Conservation (phyloP, 2,888 invertebrate species). For the Hecatera dysodea region DNA sequence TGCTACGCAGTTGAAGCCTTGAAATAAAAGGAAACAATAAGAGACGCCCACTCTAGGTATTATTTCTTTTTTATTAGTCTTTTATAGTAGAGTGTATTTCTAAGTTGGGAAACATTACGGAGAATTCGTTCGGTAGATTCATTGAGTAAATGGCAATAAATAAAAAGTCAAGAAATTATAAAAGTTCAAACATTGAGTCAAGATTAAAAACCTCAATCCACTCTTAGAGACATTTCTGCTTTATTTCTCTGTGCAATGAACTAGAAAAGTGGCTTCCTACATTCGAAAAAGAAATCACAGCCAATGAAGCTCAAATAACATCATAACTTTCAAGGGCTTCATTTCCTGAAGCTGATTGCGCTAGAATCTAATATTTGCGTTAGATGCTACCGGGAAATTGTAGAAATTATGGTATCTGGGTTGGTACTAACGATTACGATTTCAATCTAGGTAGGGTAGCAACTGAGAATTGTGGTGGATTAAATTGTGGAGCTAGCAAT, state of each 20-base stretch:
- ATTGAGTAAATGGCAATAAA: conserved; percentile 4
- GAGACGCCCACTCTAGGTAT: conserved; percentile 63
- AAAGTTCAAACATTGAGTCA: neutral
- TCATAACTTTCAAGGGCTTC: conserved; percentile 50
- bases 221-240: neutral
- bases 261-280: conserved; percentile 12
- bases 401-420: conserved; percentile 26
- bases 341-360: conserved; percentile 57
- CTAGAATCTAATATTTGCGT: conserved; percentile 61
- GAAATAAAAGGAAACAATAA: conserved; percentile 55
- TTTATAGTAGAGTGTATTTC: conserved; percentile 53
- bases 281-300: conserved; percentile 35
- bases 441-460: conserved; percentile 27
- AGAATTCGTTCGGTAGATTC: conserved; percentile 20
- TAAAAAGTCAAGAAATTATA: neutral
- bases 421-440: conserved; percentile 31
- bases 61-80: conserved; percentile 45
- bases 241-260: conserved; percentile 3
- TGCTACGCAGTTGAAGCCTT: conserved; percentile 60
- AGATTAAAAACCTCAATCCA: neutral
- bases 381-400: conserved; percentile 48
- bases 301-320: conserved; percentile 54
- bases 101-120: conserved; percentile 42
- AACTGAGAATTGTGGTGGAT: conserved; percentile 20
- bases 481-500: conserved; percentile 18